Evolutionary conservation across 2,113 vertebrate species (phyloP).

Genomic region (Phocoena phocoena): DNA sequence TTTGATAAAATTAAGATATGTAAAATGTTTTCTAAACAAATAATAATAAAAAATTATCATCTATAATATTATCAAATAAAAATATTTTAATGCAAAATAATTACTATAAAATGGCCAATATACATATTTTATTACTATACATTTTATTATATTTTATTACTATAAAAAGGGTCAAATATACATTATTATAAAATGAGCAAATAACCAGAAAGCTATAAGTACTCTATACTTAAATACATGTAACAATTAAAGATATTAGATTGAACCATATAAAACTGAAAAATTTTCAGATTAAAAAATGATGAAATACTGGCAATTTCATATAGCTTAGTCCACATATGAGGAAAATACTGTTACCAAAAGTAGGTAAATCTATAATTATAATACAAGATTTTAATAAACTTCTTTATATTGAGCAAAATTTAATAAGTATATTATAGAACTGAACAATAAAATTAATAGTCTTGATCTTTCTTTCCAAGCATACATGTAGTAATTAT

Average conservation of each 20-base stretch:
- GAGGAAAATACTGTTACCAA: background rate
- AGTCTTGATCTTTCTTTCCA: background rate
- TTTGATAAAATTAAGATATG: background rate
- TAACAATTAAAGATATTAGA: background rate
- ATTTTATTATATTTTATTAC: background rate
- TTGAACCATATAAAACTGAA: background rate
- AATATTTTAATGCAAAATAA: background rate
- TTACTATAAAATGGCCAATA: background rate
- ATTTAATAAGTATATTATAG: background rate
- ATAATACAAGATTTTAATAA: background rate
- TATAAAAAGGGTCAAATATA: background rate
- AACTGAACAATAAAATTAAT: background rate
- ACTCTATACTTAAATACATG: background rate
- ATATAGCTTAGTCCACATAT: background rate
- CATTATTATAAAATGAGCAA: background rate
- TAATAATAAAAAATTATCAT: background rate
- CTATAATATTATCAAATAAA: background rate
- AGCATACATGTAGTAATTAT: background rate
- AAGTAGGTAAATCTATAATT: background rate
- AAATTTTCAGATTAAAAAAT: background rate
- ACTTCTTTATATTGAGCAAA: background rate
- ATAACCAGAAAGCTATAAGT: background rate
- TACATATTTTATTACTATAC: background rate
- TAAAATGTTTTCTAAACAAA: background rate
- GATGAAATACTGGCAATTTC: background rate